Conservation (phyloP, 2,888 invertebrate genomes). For the Acronicta psi region DNA sequence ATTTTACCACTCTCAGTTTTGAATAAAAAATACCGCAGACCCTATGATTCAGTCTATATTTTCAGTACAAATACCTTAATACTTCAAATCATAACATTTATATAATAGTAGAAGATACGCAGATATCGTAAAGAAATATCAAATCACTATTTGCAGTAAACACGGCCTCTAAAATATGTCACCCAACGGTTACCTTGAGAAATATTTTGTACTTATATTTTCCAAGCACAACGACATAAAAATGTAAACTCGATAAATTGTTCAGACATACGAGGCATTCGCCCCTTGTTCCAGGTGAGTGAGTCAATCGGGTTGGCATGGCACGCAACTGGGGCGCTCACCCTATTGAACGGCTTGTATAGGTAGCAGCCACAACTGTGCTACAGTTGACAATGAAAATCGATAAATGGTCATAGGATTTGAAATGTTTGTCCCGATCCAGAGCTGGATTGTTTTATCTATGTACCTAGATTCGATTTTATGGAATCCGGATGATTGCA, state of each 20-base stretch:
- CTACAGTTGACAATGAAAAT: constrained; percentile 50
- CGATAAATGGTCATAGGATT: constrained; percentile 31
- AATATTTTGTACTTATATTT: constrained; percentile 49
- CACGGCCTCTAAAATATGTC: constrained; percentile 44
- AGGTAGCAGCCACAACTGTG: constrained; percentile 34
- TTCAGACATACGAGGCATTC: constrained; percentile 63
- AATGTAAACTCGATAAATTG: constrained; percentile 65
- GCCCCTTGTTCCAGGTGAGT: constrained; percentile 80
- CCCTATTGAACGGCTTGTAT: constrained; percentile 58
- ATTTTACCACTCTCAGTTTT: too few species aligned
- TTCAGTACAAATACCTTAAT: background rate
- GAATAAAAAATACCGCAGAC: background rate
- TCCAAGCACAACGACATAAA: constrained; percentile 52
- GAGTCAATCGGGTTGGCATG: constrained; percentile 65
- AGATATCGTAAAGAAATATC: constrained; percentile 45
- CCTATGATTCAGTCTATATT: background rate
- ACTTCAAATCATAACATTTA: constrained; percentile 36
- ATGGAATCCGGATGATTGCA: too few species aligned
- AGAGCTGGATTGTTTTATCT: constrained; percentile 17
- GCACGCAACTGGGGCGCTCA: constrained; percentile 66
- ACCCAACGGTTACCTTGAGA: constrained; percentile 39
- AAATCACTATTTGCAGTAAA: constrained; percentile 51
- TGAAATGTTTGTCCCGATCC: constrained; percentile 1
- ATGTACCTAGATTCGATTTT: background rate
- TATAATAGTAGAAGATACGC: constrained; percentile 51